Evolutionary conservation across 2,797 vertebrate species (phyloP).

Genomic region (Enteromius thamalakanensis): DNA sequence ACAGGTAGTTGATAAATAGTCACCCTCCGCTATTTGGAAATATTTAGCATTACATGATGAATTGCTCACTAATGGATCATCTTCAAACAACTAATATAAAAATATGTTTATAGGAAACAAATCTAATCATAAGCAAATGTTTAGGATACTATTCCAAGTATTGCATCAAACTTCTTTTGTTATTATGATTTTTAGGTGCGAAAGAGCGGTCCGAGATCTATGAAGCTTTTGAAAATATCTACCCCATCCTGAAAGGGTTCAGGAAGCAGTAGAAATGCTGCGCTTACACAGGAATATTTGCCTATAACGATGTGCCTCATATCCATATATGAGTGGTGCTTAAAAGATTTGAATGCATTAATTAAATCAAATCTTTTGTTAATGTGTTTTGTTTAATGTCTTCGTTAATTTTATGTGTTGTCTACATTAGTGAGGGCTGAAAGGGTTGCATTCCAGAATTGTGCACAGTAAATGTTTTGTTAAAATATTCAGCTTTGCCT

Average conservation of each 20-base stretch:
- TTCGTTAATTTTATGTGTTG: constrained; percentile 29
- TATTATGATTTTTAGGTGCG: constrained; percentile 81
- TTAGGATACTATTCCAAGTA: background rate
- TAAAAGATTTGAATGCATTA: background rate
- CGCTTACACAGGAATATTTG: constrained; percentile 9
- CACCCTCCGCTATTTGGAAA: background rate
- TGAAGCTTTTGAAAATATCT: constrained; percentile 97
- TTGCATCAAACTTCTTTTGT: background rate
- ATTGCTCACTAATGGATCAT: background rate
- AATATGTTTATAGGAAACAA: background rate
- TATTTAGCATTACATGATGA: background rate
- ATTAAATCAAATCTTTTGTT: constrained; percentile 38
- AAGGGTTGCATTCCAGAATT: background rate
- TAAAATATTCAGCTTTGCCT: constrained; percentile 24
- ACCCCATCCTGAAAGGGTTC: constrained; percentile 94
- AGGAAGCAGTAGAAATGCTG: constrained; percentile 78
- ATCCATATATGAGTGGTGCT: background rate
- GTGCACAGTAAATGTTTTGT: constrained; percentile 40
- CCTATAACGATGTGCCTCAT: background rate
- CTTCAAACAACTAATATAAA: background rate
- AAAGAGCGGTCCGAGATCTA: constrained; percentile 95
- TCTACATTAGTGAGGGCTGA: constrained; percentile 25
- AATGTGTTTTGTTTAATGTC: constrained; percentile 38
- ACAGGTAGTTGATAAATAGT: constrained; percentile 78
- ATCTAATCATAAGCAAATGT: background rate